Evolutionary conservation across 2,888 invertebrate genomes (phyloP), one percentile per base, ranked within the genome.

Genomic region (Drosophila seclusa): DNA sequence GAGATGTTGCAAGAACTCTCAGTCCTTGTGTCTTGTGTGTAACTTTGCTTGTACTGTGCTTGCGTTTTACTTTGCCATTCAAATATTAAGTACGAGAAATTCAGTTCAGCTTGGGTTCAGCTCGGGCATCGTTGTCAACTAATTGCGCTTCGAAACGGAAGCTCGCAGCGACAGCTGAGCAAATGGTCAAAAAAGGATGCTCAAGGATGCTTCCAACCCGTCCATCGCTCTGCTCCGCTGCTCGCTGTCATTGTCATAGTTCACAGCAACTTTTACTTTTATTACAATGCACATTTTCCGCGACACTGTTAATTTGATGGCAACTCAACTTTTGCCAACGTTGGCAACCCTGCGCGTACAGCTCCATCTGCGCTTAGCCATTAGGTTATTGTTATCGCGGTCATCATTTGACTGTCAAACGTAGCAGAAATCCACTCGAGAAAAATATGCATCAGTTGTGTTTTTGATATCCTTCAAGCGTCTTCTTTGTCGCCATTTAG

Each of bases 251-350:
- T 67, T 78, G 64, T 31, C 31, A 65, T 65, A 58, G 83, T 69
- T 68, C 66, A 59, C 54, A 61, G 63, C 63, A 57, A 72, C 72
- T 59, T 82, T 29, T 70, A 66, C 80, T 82, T 72, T 69, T 74
- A 76, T 38, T 64, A 73, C 86, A 80, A 72, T 87, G 88, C 68
- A 68, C 67, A 79, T 70, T 79, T 80, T 73, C 54, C 61, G 68
- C 54, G 54, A 34, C 52, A 48, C 57, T 63, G 53, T 72, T 77
- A 63, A 65, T 32, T 55, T 18, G 66, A 66, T 75, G 75, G 68
- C 65, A 63, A 42, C 53, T 36, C 54, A 75, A 68, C 71, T 64
- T 61, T 67, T 64, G 8, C 34, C 16, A 2, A 7, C 45, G 6
- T 27, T 48, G 31, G 18, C 62, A 52, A n/a, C 54, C 4, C 36